Percentiles rank a stretch among this genome's conserved stretches.
These are phyloP conservation scores for Pangasius mekongensis DNA, from an alignment of 2,797 vertebrate genomes.

Conservation along the genomic window DNA sequence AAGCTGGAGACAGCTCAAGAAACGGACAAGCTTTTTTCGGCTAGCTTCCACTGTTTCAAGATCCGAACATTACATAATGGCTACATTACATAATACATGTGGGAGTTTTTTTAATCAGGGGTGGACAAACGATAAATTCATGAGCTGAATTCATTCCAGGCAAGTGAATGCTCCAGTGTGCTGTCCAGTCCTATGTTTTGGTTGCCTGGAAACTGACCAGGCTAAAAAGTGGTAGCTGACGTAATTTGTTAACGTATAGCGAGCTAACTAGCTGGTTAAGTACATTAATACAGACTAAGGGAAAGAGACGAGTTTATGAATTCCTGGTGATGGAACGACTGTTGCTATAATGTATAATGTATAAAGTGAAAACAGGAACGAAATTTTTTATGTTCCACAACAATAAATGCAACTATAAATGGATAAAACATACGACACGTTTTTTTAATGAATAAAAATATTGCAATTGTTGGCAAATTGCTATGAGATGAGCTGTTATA, in stretches of 20 bases:
- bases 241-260: neutral
- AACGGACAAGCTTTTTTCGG: neutral
- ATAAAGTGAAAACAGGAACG: neutral
- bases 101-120: neutral
- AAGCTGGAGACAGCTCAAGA: neutral
- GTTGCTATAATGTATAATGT: neutral
- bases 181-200: neutral
- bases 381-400: neutral
- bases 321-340: neutral
- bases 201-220: neutral
- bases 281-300: neutral
- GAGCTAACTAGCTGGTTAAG: neutral
- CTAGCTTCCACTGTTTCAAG: neutral
- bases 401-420: neutral
- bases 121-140: neutral
- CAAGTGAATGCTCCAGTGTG: neutral
- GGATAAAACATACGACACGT: neutral
- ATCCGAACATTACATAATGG: neutral
- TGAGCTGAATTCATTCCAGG: neutral
- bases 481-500: neutral
- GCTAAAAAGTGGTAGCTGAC: neutral
- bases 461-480: neutral
- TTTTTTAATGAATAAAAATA: neutral
- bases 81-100: neutral
- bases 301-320: neutral